A percentile compares a stretch with the other conserved stretches of the same genome.
Conservation (phyloP, 1,140 invertebrate species). For the Tachypleus tridentatus region DNA sequence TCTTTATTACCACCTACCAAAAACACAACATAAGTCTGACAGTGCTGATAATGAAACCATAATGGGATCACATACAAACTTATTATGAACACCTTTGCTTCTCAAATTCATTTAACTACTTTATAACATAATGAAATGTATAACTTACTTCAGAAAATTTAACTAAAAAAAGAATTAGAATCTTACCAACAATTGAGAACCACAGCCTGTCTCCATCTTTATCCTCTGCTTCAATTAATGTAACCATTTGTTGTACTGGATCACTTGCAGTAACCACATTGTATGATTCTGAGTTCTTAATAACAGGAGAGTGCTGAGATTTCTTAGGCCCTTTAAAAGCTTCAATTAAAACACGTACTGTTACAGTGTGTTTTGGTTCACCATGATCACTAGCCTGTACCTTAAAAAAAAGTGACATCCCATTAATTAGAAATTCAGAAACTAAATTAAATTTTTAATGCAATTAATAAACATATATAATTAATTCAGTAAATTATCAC, state of each 20-base stretch:
- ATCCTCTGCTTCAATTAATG: constrained; percentile 66
- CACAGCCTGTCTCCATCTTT: constrained; percentile 70
- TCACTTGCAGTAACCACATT: constrained; percentile 73
- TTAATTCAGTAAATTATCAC: constrained; percentile 45
- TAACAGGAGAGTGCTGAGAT: constrained; percentile 48
- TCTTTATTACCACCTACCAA: constrained; percentile 59
- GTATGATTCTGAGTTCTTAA: constrained; percentile 47
- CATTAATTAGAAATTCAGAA: too few relatives aligned
- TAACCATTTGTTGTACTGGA: constrained; percentile 63
- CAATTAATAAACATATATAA: constrained; percentile 47
- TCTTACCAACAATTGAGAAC: constrained; percentile 78
- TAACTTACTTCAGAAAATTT: background rate
- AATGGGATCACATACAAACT: too few relatives aligned
- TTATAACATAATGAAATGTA: too few relatives aligned
- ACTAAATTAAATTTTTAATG: constrained; percentile 39
- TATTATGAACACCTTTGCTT: too few relatives aligned
- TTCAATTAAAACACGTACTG: constrained; percentile 41
- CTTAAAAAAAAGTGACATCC: constrained; percentile 32
- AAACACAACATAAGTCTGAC: too few relatives aligned
- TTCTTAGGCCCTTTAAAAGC: constrained; percentile 26
- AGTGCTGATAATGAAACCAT: too few relatives aligned
- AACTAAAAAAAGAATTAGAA: constrained; percentile 20
- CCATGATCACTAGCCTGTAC: constrained; percentile 55
- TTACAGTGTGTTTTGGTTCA: constrained; percentile 47
- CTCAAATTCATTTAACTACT: too few relatives aligned